A percentile compares a stretch with the other conserved stretches of the same genome.
phyloP scores from a whole-genome alignment of 37 sponge, comb jelly and placozoan genomes.

The Corticium candelabrum region DNA sequence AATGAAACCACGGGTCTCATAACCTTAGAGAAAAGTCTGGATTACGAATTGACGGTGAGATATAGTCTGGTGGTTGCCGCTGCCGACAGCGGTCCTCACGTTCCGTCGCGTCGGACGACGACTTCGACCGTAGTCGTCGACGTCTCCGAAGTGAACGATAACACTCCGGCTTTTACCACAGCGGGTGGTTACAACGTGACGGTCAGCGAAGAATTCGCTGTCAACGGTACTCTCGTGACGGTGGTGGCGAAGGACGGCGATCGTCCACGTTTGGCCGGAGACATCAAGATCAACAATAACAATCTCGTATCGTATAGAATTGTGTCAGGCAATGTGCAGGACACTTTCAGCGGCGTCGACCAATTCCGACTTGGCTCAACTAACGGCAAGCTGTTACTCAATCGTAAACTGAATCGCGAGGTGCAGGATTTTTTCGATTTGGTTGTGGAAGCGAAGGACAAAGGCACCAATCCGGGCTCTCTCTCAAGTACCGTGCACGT shows the following conservation, averaged over 20 bases:
- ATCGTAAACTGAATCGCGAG: background rate
- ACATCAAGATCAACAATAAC: background rate
- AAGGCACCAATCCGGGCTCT: background rate
- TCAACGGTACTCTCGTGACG: background rate
- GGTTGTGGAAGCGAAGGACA: background rate
- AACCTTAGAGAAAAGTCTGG: too few relatives aligned
- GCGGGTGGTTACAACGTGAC: background rate
- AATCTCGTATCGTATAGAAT: background rate
- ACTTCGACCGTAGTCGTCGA: background rate
- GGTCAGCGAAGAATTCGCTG: background rate
- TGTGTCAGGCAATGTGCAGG: background rate
- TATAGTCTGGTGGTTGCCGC: too few relatives aligned
- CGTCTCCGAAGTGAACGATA: background rate
- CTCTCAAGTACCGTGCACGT: background rate
- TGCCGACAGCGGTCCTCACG: background rate
- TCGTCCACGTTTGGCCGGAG: background rate
- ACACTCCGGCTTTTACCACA: background rate
- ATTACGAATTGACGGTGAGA: too few relatives aligned
- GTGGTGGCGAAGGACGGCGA: background rate
- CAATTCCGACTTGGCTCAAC: background rate
- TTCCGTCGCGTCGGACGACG: background rate
- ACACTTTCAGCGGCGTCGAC: background rate
- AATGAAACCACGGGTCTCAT: background rate
- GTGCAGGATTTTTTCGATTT: background rate
- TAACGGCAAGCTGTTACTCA: background rate